Evolutionary conservation across 2,888 invertebrate species (phyloP), one percentile per base, ranked within the genome.

Genomic region (Drosophila stalkeri): DNA sequence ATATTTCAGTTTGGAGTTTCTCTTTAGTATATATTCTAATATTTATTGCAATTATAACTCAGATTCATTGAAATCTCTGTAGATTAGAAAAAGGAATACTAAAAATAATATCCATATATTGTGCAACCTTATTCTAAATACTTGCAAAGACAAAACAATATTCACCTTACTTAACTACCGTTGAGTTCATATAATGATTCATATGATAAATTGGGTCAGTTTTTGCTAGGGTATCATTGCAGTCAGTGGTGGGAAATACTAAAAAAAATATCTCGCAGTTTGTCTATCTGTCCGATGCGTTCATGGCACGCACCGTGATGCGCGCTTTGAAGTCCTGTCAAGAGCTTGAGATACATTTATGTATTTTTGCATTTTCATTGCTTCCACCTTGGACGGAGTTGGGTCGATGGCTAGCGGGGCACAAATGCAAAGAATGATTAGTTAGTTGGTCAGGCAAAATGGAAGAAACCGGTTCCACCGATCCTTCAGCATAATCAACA

Each of bases 291-390:
- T 68, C 74, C 54, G 35, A 47, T 68, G 77, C 75, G 77, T 82
- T 78, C 70, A 68, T 82, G 85, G 90, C 85, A 85, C 88, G 85
- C 85, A 85, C 90, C 82, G 77, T 88, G 85, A 85, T 86, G 90
- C 86, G 89, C 85, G 85, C 90, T 90, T 85, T 85, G 85, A 85
- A 90, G 90, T 85, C 85, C 85, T 85, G 85, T 90, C 85, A 85
- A 90, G 90, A 88, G 89, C 89, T 90, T 90, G 90, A 85, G 85
- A 86, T 88, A 88, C 90, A 89, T 89, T 88, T 85, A 88, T 88
- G 83, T 85, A 86, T 85, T 85, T 85, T 85, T 89, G 85, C 90
- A 85, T 88, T 85, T 85, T 85, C 90, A 89, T 85, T 89, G 90
- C 90, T 63, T 72, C 62, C 56, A 70, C 59, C 67, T 68, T 68